Evolutionary conservation across 2,797 vertebrate species (phyloP).

Genomic region (Poecilia wingei): DNA sequence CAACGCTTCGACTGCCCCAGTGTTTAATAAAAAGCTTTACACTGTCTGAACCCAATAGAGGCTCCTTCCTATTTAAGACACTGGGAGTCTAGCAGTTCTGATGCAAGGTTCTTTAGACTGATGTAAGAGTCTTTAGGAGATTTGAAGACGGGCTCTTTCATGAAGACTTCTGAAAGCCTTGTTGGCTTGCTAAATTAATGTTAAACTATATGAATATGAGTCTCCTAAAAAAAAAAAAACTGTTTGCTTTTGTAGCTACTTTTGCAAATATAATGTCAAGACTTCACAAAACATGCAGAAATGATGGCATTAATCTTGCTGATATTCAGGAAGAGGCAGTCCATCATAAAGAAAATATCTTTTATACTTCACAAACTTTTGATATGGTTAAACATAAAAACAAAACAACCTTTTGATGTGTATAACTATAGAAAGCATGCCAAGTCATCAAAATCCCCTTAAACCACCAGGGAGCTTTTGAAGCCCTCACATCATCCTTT

Average conservation of each 20-base stretch:
- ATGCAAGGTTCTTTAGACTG: not conserved
- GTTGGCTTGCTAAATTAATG: not conserved
- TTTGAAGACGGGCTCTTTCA: not conserved
- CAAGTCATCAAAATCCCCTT: constrained; percentile 43
- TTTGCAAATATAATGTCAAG: constrained; percentile 28
- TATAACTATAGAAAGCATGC: constrained; percentile 30
- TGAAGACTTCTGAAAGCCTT: not conserved
- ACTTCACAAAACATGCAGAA: constrained; percentile 2
- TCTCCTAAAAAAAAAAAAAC: constrained; percentile 20
- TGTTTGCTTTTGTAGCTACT: constrained; percentile 23
- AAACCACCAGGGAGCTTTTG: constrained; percentile 36
- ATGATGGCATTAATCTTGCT: constrained; percentile 21
- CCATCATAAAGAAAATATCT: constrained; percentile 3
- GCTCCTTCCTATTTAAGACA: not conserved
- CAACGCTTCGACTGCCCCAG: not conserved
- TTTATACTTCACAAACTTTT: constrained; percentile 12
- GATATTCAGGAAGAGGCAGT: constrained; percentile 8
- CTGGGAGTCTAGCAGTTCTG: not conserved
- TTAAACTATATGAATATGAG: not conserved
- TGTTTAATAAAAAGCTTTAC: not conserved
- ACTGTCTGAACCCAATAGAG: not conserved
- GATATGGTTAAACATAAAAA: constrained; percentile 12
- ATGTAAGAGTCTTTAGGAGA: not conserved
- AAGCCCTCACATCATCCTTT: constrained; percentile 37
- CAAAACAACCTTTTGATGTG: constrained; percentile 37